These are phyloP conservation scores for Cacatua alba DNA, from an alignment of 2,113 vertebrate species.

Conservation along the genomic window DNA sequence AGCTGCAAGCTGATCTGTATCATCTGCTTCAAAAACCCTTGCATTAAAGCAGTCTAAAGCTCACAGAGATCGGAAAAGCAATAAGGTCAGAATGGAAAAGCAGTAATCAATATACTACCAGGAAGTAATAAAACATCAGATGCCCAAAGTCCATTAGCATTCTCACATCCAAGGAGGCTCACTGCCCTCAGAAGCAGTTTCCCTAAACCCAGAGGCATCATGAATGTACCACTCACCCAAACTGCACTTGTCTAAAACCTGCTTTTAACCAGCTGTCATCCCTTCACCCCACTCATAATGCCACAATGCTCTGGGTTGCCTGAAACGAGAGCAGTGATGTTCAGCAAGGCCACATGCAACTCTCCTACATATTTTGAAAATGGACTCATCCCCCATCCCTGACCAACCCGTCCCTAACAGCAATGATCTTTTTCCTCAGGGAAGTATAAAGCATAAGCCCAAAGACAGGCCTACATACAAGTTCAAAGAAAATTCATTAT, in stretches of 20 bases:
- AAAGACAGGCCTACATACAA: neutral
- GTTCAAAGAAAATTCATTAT: neutral
- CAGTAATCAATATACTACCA: neutral
- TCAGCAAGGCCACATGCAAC: neutral
- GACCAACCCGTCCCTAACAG: neutral
- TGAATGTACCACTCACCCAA: neutral
- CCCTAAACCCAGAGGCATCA: neutral
- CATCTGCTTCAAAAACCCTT: neutral
- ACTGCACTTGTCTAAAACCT: neutral
- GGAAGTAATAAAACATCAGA: neutral
- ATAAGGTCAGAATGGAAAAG: neutral
- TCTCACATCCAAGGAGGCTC: neutral
- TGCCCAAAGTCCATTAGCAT: neutral
- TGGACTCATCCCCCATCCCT: fast-evolving
- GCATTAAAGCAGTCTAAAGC: neutral
- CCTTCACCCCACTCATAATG: neutral
- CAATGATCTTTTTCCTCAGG: neutral
- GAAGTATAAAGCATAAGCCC: neutral
- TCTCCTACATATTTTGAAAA: neutral
- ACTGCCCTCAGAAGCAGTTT: fast-evolving
- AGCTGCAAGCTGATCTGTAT: neutral
- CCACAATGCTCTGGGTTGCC: neutral
- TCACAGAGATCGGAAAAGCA: neutral
- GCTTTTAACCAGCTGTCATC: neutral
- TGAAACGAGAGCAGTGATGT: neutral